Percentiles rank a stretch among this genome's conserved stretches.
Conservation (phyloP, 1,140 invertebrate species). For the Meloidogyne chitwoodi region DNA sequence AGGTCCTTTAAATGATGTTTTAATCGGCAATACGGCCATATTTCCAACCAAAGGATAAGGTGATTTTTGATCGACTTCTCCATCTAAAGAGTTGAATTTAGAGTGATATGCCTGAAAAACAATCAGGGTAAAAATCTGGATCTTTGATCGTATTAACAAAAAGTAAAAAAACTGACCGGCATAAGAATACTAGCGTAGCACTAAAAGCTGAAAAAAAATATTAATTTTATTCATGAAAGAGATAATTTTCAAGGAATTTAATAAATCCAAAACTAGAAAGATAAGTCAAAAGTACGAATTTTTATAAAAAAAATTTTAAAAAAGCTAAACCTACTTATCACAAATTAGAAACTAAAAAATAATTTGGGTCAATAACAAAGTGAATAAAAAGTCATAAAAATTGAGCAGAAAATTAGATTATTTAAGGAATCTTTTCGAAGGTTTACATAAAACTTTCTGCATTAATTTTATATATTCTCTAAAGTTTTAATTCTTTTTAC, state of each 20-base stretch:
- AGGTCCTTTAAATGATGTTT: slow-evolving; percentile 80
- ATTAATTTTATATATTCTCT: not conserved
- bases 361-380: not conserved
- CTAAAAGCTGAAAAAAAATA: slow-evolving; percentile 5
- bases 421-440: too few relatives aligned
- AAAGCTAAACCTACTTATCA: not conserved
- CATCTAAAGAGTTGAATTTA: slow-evolving; percentile 69
- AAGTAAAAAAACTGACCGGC: not conserved
- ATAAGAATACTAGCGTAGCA: not conserved
- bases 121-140: not conserved
- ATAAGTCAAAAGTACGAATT: not conserved
- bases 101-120: slow-evolving; percentile 83
- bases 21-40: slow-evolving; percentile 81
- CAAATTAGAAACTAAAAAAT: not conserved
- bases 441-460: not conserved
- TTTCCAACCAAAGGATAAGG: slow-evolving; percentile 72
- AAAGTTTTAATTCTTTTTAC: not conserved
- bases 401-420: too few relatives aligned
- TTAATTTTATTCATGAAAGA: not conserved
- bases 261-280: too few relatives aligned
- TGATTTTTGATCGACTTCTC: slow-evolving; percentile 59
- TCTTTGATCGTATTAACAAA: too few relatives aligned
- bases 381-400: not conserved
- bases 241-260: too few relatives aligned
- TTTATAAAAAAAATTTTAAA: slow-evolving; percentile 1